Base-by-base conservation (phyloP, 2,888 invertebrate species). In the Acleris literana region DNA sequence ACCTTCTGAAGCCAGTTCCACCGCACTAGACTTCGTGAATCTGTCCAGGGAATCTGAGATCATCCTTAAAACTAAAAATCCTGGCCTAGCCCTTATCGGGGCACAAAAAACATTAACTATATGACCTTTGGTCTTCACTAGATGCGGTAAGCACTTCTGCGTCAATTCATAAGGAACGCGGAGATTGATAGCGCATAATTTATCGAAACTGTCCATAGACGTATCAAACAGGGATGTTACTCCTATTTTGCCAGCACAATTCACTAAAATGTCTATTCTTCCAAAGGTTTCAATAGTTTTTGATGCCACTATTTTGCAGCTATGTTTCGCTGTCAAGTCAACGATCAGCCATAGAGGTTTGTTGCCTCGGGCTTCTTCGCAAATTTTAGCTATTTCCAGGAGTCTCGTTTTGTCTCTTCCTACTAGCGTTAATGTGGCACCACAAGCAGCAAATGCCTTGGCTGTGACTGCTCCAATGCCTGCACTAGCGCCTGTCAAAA, bases 401-500 rank as follows among this genome's bases (percentile, higher is more conserved):
- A 71, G 67, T 56, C 69, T 64, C 17, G 63, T 55, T 54, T 65
- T 68, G 61, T 69, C 65, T 59, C 71, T 69, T 16, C 68, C 71
- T 3, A 71, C 60, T 22, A 71, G 29, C 3, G 64, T 52, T 17
- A 71, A 54, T 13, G 58, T 43, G 9, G 70, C 69, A 7, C 71
- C 70, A 18, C 68, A 52, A 7, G 51, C 44, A 9, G 70, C 71
- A 29, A 71, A 70, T 46, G 64, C 49, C 18, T 64, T 63, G 0
- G 71, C 71, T 6, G 70, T 62, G 13, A 68, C 65, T 6, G 71
- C 70, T 9, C 39, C 39, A 3, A 70, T 69, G 25, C 71, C 71
- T 5, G 69, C 68, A 43, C 70, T 70, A 2, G 70, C 71, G 3
- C 71, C 71, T 3, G 71, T 71, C 25, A 71, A 62, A 33, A 71